A percentile compares a stretch with the other conserved stretches of the same genome.
phyloP scores from a whole-genome alignment of 1,140 invertebrate genomes.

The Orchestia grillus region DNA sequence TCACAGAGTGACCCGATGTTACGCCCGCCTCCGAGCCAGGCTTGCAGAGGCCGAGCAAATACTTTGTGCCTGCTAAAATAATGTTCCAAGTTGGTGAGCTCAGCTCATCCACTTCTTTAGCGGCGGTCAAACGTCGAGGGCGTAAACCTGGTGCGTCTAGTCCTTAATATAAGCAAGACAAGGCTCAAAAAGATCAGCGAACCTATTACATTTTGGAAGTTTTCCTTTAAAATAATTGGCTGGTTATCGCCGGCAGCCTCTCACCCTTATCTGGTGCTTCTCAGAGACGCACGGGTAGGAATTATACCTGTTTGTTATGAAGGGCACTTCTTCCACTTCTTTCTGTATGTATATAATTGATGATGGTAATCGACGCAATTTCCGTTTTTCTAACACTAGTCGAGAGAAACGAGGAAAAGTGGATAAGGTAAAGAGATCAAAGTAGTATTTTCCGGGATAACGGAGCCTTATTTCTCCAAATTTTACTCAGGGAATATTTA shows the following conservation, averaged over 20 bases:
- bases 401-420: neutral
- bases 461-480: neutral
- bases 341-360: neutral
- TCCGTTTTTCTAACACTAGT: neutral
- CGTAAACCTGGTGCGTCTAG: neutral
- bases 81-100: neutral
- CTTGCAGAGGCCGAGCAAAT: neutral
- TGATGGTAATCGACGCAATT: neutral
- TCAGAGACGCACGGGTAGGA: neutral
- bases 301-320: neutral
- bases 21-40: too few species aligned
- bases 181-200: constrained; percentile 17
- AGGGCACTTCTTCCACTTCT: neutral
- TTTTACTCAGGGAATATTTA: neutral
- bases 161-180: constrained; percentile 9
- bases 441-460: neutral
- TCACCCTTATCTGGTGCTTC: neutral
- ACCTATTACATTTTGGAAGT: constrained; percentile 28
- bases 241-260: constrained; percentile 1
- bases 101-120: neutral
- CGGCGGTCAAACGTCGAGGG: neutral
- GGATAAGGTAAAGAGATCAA: neutral
- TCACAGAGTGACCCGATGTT: neutral
- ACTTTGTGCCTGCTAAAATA: neutral
- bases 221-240: constrained; percentile 38